A percentile compares a stretch with the other conserved stretches of the same genome.
Evolutionary conservation across 2,797 vertebrate genomes (phyloP).

Genomic region (Sebastolobus altivelis): DNA sequence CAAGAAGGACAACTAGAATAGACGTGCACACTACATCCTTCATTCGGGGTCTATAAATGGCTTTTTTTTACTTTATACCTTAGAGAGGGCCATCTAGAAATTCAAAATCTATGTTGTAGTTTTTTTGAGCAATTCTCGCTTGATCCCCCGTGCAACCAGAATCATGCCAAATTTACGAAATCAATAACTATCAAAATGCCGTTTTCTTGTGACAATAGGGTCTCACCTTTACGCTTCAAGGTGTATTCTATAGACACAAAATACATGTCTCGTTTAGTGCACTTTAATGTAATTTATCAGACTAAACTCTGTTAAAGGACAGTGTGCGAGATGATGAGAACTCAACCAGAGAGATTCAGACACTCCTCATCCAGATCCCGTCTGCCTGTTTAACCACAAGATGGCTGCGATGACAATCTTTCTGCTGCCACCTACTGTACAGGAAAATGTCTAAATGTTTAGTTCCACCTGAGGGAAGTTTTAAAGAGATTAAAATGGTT

Average conservation of each 20-base stretch:
- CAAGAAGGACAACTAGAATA: not conserved
- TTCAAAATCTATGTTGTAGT: not conserved
- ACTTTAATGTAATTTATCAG: not conserved
- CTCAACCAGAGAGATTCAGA: not conserved
- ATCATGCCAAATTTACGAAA: not conserved
- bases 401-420: constrained; percentile 35
- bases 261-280: not conserved
- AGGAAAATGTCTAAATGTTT: not conserved
- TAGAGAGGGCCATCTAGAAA: not conserved
- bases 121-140: not conserved
- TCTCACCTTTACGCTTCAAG: not conserved
- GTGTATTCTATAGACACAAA: not conserved
- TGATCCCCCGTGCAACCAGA: not conserved
- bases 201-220: not conserved
- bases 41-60: too few relatives aligned
- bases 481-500: not conserved
- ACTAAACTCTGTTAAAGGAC: not conserved
- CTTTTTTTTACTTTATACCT: not conserved
- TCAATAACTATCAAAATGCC: not conserved
- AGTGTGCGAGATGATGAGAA: not conserved
- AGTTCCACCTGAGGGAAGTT: not conserved
- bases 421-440: constrained; percentile 58
- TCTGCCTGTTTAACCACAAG: constrained; percentile 23
- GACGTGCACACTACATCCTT: too few relatives aligned
- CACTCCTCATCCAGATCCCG: not conserved